A percentile compares a stretch with the other conserved stretches of the same genome.
phyloP scores from a whole-genome alignment of 2,113 vertebrate species.

The Megalops atlanticus region DNA sequence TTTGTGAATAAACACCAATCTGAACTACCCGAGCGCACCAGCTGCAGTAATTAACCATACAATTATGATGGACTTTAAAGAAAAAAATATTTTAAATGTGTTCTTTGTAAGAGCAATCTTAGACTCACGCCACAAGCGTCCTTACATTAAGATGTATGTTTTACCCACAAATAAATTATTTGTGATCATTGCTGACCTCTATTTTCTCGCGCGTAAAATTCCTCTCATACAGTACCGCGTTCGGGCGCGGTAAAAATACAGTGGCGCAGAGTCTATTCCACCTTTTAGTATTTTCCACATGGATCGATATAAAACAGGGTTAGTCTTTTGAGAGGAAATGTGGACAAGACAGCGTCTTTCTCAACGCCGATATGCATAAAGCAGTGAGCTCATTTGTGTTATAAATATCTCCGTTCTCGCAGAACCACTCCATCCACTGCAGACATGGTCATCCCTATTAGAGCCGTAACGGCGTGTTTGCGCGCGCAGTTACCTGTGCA shows the following conservation, averaged over 20 bases:
- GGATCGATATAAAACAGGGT: slow-evolving; percentile 47
- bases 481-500: slow-evolving; percentile 43
- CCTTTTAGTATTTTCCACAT: slow-evolving; percentile 42
- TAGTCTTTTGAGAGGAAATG: slow-evolving; percentile 60
- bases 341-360: slow-evolving; percentile 67
- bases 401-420: slow-evolving; percentile 84
- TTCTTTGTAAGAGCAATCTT: background rate
- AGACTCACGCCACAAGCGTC: slow-evolving; percentile 13
- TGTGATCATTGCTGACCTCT: background rate
- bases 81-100: background rate
- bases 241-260: slow-evolving; percentile 47
- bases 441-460: slow-evolving; percentile 57
- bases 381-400: slow-evolving; percentile 85
- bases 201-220: slow-evolving; percentile 59
- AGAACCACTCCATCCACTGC: slow-evolving; percentile 59
- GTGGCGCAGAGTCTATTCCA: slow-evolving; percentile 49
- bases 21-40: too few species aligned
- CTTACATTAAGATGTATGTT: background rate
- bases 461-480: slow-evolving; percentile 43
- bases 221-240: slow-evolving; percentile 46
- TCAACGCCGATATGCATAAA: slow-evolving; percentile 68
- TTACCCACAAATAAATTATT: slow-evolving; percentile 37
- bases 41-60: too few species aligned
- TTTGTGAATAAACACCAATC: too few species aligned
- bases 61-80: background rate